Conservation (phyloP, 2,888 invertebrate genomes). For the Cylloceria caligata region DNA sequence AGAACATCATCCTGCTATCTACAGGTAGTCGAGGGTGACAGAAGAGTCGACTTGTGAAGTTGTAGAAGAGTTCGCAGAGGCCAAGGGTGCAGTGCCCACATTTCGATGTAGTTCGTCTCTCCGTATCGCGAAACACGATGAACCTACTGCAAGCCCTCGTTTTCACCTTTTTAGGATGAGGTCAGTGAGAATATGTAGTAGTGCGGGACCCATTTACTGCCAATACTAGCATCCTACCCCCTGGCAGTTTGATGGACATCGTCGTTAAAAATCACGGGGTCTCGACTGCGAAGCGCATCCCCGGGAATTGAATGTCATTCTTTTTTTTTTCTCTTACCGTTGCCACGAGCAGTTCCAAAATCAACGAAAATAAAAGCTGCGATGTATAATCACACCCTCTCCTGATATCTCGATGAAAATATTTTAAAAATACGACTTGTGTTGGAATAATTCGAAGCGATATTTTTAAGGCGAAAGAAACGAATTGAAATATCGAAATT, state of each 20-base stretch:
- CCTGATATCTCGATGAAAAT: background rate
- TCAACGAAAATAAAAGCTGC: constrained; percentile 24
- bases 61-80: background rate
- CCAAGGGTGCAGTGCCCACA: background rate
- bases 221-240: background rate
- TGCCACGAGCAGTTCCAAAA: background rate
- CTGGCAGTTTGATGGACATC: constrained; percentile 39
- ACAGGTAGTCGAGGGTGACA: background rate
- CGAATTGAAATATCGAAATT: background rate
- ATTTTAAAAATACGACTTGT: background rate
- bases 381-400: background rate
- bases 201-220: constrained; percentile 4
- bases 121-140: constrained; percentile 9
- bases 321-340: constrained; percentile 6
- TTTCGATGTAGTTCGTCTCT: background rate
- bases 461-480: background rate
- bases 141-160: background rate
- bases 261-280: constrained; percentile 37
- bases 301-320: constrained; percentile 66
- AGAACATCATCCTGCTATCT: constrained; percentile 1
- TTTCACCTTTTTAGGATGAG: background rate
- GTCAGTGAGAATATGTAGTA: background rate
- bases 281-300: constrained; percentile 54
- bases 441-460: background rate
- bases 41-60: background rate